phyloP scores from a whole-genome alignment of 2,113 vertebrate genomes.

The Bombycilla garrulus region DNA sequence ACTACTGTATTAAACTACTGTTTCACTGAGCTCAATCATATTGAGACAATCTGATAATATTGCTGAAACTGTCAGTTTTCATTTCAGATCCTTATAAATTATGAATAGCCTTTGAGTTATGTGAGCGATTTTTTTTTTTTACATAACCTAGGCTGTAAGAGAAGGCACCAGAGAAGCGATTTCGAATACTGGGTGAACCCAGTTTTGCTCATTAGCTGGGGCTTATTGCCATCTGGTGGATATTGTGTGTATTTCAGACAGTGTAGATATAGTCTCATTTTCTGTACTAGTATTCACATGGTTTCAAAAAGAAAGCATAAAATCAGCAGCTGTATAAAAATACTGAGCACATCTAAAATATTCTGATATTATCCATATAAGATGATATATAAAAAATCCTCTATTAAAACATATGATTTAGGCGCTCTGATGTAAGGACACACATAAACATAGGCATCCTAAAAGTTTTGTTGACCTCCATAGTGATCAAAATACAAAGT shows the following conservation, averaged over 20 bases:
- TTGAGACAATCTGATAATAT: background rate
- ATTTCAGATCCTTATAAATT: background rate
- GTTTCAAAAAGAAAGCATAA: background rate
- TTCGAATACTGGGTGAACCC: rapidly evolving
- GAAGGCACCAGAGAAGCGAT: background rate
- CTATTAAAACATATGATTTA: background rate
- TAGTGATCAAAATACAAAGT: background rate
- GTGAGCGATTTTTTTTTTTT: background rate
- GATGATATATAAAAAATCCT: background rate
- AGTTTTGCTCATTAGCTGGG: background rate
- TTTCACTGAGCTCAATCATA: background rate
- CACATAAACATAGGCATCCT: background rate
- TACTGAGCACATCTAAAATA: background rate
- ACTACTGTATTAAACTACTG: background rate
- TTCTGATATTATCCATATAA: background rate
- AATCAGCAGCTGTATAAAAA: background rate
- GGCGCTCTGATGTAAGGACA: background rate
- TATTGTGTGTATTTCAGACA: background rate
- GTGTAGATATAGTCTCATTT: rapidly evolving
- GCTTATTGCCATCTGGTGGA: constrained; percentile 71
- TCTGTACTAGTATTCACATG: no score
- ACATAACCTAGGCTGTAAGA: rapidly evolving
- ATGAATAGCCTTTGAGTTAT: background rate
- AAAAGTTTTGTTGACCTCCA: background rate
- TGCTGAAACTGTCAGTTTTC: background rate